Conservation (phyloP, 2,797 vertebrate genomes). For the Remorina albescens region DNA sequence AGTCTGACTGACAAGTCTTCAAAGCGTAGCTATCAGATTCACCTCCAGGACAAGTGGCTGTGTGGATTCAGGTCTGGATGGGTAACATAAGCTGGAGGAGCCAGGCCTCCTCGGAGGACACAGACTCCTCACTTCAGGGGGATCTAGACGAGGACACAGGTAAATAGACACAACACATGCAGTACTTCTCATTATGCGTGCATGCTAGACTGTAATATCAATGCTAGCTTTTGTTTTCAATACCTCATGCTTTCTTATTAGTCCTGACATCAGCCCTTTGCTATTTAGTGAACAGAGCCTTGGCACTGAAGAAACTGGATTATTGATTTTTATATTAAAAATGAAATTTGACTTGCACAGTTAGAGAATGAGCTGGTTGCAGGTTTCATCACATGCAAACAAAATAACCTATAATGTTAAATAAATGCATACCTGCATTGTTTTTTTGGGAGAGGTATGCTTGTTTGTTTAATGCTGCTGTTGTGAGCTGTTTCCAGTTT, state of each 20-base stretch:
- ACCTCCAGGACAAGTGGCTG: conserved; percentile 34
- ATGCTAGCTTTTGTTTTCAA: background rate
- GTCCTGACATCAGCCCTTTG: background rate
- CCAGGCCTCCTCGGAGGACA: conserved; percentile 76
- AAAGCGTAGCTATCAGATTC: conserved; percentile 20
- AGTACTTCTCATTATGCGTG: background rate
- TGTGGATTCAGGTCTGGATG: conserved; percentile 71
- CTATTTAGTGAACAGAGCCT: background rate
- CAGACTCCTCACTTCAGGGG: conserved; percentile 72
- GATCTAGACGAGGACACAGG: conserved; percentile 81
- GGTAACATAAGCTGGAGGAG: conserved; percentile 83
- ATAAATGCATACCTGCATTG: conserved; percentile 31
- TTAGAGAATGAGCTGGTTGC: conserved; percentile 5
- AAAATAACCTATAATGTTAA: too few relatives aligned
- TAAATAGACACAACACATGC: conserved; percentile 57
- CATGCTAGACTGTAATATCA: background rate
- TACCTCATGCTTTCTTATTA: conserved; percentile 6
- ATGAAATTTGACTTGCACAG: conserved; percentile 13
- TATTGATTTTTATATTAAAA: conserved; percentile 9
- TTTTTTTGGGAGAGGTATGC: conserved; percentile 19
- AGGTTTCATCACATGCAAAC: conserved; percentile 6
- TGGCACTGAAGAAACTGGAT: background rate
- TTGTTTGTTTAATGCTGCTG: conserved; percentile 52
- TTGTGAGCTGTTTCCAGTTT: conserved; percentile 50
- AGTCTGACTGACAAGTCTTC: conserved; percentile 37